A percentile compares a stretch with the other conserved stretches of the same genome.
Evolutionary conservation across 2,113 vertebrate genomes (phyloP).

Genomic region (Kobus ellipsiprymnus): DNA sequence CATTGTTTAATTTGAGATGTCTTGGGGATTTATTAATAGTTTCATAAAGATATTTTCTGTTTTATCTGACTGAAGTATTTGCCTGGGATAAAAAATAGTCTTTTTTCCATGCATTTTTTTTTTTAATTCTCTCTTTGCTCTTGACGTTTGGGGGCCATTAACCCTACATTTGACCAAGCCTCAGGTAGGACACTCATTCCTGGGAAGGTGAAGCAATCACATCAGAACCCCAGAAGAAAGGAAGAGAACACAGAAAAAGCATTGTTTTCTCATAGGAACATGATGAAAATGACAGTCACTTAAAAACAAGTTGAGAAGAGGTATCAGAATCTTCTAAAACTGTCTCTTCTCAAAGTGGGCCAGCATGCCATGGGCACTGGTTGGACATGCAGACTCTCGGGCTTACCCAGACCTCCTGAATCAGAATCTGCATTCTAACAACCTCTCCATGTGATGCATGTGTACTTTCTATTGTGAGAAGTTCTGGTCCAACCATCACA

Average conservation of each 20-base stretch:
- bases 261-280: not conserved
- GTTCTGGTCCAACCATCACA: not conserved
- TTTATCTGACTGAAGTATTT: constrained; percentile 83
- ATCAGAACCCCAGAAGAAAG: not conserved
- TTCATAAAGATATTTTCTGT: constrained; percentile 81
- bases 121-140: constrained; percentile 56
- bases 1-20: constrained; percentile 86
- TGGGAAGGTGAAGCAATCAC: not conserved
- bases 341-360: rapidly evolving
- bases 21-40: constrained; percentile 86
- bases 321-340: not conserved
- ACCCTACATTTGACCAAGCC: constrained; percentile 66
- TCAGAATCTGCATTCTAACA: not conserved
- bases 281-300: not conserved
- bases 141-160: constrained; percentile 66
- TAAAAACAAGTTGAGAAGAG: not conserved
- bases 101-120: constrained; percentile 84
- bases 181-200: constrained; percentile 47
- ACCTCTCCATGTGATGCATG: not conserved
- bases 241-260: not conserved
- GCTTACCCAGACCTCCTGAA: not conserved
- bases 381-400: not conserved
- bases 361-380: too few species aligned
- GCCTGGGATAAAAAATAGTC: constrained; percentile 83
- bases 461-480: not conserved